Conservation (phyloP, 2,113 vertebrate genomes). For the Pedionomus torquatus region DNA sequence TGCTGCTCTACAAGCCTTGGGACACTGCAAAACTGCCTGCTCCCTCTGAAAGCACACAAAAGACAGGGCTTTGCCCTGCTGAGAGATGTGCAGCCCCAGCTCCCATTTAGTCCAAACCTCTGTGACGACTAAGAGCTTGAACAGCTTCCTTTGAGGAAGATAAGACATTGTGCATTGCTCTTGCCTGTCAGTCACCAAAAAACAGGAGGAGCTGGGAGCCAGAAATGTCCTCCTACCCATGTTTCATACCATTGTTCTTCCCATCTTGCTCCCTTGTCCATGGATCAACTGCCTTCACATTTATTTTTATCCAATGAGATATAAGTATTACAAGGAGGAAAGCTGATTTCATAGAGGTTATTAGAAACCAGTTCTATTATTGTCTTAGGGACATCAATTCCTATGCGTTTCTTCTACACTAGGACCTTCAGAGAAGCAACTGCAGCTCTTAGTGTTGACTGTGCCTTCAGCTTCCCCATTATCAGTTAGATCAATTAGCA, state of each 20-base stretch:
- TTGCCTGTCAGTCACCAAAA: background rate
- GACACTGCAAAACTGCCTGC: background rate
- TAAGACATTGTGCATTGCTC: background rate
- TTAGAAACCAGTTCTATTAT: background rate
- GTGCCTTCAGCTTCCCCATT: background rate
- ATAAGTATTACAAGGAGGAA: too few species aligned
- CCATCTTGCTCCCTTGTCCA: background rate
- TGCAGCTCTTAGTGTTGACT: background rate
- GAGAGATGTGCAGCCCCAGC: background rate
- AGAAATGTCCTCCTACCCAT: background rate
- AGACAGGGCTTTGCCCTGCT: background rate
- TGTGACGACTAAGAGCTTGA: background rate
- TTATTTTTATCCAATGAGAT: background rate
- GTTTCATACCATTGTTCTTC: background rate
- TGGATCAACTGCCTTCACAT: background rate
- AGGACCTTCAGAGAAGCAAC: background rate
- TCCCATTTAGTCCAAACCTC: background rate
- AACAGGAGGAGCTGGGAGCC: background rate
- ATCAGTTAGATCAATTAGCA: background rate
- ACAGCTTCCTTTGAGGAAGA: background rate
- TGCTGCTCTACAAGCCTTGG: background rate
- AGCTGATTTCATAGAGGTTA: rapidly evolving
- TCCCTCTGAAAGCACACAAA: background rate
- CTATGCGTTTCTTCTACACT: background rate
- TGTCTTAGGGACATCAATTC: background rate